Conservation (phyloP, 64 coral and sea anemone species). For the Pocillopora damicornis region DNA sequence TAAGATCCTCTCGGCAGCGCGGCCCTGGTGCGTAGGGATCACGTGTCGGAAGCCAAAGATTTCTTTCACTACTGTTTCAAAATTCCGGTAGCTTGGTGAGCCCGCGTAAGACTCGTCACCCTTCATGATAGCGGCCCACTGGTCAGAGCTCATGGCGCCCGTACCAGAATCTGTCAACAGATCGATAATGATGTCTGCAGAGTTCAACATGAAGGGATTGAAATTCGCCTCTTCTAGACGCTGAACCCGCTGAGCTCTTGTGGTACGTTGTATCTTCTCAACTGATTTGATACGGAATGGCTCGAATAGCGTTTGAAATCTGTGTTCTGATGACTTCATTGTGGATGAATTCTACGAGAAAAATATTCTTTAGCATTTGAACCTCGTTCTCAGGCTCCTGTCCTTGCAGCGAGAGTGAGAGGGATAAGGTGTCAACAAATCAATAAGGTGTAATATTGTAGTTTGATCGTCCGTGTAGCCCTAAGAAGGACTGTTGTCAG, state of each 20-base stretch:
- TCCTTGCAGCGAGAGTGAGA: not conserved
- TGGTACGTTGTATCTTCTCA: constrained; percentile 43
- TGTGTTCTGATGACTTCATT: not conserved
- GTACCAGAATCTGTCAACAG: constrained; percentile 61
- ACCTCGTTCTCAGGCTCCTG: not conserved
- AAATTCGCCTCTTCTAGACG: constrained; percentile 45
- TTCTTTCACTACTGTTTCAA: constrained; percentile 59
- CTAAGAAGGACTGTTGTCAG: too few species aligned
- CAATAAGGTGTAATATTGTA: too few species aligned
- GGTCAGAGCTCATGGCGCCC: constrained; percentile 59
- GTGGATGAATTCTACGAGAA: not conserved
- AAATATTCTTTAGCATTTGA: not conserved
- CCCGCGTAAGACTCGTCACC: constrained; percentile 71
- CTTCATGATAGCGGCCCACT: constrained; percentile 61
- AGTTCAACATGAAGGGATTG: constrained; percentile 57
- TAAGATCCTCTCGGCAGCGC: constrained; percentile 69
- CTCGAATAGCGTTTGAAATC: constrained; percentile 32
- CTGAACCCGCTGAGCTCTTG: constrained; percentile 36
- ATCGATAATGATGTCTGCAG: constrained; percentile 61
- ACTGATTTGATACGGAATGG: constrained; percentile 64
- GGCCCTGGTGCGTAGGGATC: constrained; percentile 70
- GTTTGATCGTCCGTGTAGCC: too few species aligned
- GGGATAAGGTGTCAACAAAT: not conserved
- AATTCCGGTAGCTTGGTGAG: constrained; percentile 51
- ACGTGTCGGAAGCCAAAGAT: constrained; percentile 61